Conservation (phyloP, 2,113 vertebrate genomes). For the Ranitomeya imitator region DNA sequence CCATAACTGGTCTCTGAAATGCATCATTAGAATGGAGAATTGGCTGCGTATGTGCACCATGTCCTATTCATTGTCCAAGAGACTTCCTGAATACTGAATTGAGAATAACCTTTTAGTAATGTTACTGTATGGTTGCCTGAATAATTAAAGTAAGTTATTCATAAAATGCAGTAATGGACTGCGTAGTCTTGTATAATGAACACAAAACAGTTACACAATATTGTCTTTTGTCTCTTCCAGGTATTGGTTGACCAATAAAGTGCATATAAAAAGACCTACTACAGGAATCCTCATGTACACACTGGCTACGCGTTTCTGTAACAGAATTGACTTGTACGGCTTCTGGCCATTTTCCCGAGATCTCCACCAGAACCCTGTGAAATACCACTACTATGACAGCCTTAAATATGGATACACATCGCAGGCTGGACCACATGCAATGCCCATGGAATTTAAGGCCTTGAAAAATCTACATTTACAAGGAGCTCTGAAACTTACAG, state of each 20-base stretch:
- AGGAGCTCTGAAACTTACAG: conserved; percentile 91
- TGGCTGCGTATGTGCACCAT: too few species aligned
- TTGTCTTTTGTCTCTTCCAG: conserved; percentile 66
- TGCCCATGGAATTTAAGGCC: conserved; percentile 96
- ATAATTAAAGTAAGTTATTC: background rate
- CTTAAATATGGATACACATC: conserved; percentile 93
- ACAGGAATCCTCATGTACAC: conserved; percentile 97
- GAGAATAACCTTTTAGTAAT: too few species aligned
- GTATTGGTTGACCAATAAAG: conserved; percentile 95
- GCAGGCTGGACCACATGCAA: conserved; percentile 90
- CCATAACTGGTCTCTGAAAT: too few species aligned
- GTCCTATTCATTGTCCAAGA: too few species aligned
- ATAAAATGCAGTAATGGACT: background rate
- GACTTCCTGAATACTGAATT: too few species aligned
- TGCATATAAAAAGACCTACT: conserved; percentile 95
- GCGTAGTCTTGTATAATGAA: background rate
- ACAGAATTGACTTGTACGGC: conserved; percentile 92
- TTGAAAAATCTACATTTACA: conserved; percentile 87
- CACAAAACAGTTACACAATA: background rate
- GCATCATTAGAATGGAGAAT: too few species aligned
- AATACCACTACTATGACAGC: conserved; percentile 96
- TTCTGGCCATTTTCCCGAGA: conserved; percentile 93
- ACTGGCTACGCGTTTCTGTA: conserved; percentile 93
- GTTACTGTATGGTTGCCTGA: too few species aligned
- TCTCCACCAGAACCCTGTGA: conserved; percentile 83